phyloP scores from a whole-genome alignment of 2,888 invertebrate species.

The Oxyteleia sp. region DNA sequence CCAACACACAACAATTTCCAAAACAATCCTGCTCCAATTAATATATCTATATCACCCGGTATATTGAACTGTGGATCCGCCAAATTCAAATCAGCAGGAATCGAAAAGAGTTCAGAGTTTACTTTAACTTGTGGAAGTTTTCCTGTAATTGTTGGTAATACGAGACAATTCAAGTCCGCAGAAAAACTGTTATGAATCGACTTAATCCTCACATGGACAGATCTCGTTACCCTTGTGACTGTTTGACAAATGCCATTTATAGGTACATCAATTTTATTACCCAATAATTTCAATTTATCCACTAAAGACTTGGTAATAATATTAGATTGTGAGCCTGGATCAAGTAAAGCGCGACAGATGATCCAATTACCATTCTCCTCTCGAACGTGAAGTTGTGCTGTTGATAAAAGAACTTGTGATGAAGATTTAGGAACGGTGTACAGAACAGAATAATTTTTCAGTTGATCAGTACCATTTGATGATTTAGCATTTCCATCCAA shows the following conservation, averaged over 20 bases:
- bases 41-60: conserved; percentile 51
- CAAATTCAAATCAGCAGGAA: conserved; percentile 26
- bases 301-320: conserved; percentile 57
- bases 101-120: conserved; percentile 16
- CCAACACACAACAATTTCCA: conserved; percentile 61
- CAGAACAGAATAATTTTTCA: conserved; percentile 9
- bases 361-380: conserved; percentile 49
- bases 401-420: conserved; percentile 63
- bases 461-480: neutral
- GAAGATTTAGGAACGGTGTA: conserved; percentile 2
- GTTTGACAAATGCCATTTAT: conserved; percentile 56
- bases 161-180: conserved; percentile 55
- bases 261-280: conserved; percentile 32
- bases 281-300: conserved; percentile 44
- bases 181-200: conserved; percentile 54
- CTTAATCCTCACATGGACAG: conserved; percentile 38
- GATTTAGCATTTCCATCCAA: neutral
- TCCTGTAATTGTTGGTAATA: conserved; percentile 61
- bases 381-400: conserved; percentile 66
- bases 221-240: conserved; percentile 29
- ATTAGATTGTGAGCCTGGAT: conserved; percentile 72
- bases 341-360: conserved; percentile 58
- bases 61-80: conserved; percentile 62
- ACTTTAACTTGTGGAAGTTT: conserved; percentile 50
- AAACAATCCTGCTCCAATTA: conserved; percentile 61